Conservation (phyloP, 2,888 invertebrate genomes). For the Pyrocoelia pectoralis region DNA sequence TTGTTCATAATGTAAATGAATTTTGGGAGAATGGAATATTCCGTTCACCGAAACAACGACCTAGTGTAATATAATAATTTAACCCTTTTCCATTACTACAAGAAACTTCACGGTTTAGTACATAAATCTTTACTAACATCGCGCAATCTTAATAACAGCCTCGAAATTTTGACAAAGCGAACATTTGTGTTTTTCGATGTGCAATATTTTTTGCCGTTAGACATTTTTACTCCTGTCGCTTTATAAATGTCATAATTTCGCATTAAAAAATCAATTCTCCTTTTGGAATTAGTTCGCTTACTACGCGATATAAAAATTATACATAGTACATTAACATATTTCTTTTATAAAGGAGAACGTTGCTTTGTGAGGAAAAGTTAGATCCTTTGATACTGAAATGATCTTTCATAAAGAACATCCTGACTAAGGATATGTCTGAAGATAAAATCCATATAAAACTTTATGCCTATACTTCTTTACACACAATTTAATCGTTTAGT, state of each 20-base stretch:
- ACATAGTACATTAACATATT: not conserved
- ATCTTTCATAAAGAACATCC: slow-evolving; percentile 1
- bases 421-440: not conserved
- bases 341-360: not conserved
- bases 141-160: slow-evolving; percentile 8
- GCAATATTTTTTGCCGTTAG: not conserved
- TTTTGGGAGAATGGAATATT: not conserved
- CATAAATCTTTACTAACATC: slow-evolving; percentile 12
- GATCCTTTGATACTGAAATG: not conserved
- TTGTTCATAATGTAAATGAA: not conserved
- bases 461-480: not conserved
- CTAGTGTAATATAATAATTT: not conserved
- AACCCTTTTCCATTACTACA: slow-evolving; percentile 9
- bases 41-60: not conserved
- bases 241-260: not conserved
- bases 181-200: slow-evolving; percentile 6
- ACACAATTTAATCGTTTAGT: not conserved
- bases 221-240: no score
- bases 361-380: slow-evolving; percentile 1
- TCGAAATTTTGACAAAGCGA: not conserved
- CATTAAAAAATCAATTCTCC: not conserved
- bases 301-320: not conserved
- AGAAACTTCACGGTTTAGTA: slow-evolving; percentile 3
- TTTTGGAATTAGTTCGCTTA: not conserved
- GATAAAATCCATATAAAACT: not conserved